Evolutionary conservation across 2,797 vertebrate genomes (phyloP).

Genomic region (Rhabdophis nuchalis): DNA sequence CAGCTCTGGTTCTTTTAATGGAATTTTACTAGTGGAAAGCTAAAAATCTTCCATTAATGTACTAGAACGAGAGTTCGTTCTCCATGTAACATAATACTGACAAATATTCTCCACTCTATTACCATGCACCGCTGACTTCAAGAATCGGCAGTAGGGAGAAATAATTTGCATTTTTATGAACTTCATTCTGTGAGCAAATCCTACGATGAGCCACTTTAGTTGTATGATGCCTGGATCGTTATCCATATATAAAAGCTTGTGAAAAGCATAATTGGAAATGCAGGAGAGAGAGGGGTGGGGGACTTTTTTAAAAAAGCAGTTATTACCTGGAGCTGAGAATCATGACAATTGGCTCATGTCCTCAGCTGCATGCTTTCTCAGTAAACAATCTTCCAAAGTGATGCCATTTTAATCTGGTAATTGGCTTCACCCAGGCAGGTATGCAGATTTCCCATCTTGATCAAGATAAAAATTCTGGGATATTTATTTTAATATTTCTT

Average conservation of each 20-base stretch:
- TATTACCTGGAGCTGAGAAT: not conserved
- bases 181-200: not conserved
- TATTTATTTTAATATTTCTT: not conserved
- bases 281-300: not conserved
- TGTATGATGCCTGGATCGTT: not conserved
- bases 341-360: not conserved
- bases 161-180: constrained; percentile 5
- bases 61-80: not conserved
- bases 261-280: not conserved
- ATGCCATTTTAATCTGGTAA: not conserved
- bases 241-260: not conserved
- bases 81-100: not conserved
- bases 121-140: constrained; percentile 10
- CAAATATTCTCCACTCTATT: constrained; percentile 25
- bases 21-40: not conserved
- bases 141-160: not conserved
- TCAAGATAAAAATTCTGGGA: not conserved
- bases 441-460: not conserved
- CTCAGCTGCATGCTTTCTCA: not conserved
- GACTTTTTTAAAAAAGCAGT: not conserved
- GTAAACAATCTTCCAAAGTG: not conserved
- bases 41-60: accelerated
- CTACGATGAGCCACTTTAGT: not conserved
- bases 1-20: constrained; percentile 13
- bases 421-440: not conserved